A percentile compares a stretch with the other conserved stretches of the same genome.
Conservation (phyloP, 1,140 invertebrate genomes). For the Vanessa atalanta region DNA sequence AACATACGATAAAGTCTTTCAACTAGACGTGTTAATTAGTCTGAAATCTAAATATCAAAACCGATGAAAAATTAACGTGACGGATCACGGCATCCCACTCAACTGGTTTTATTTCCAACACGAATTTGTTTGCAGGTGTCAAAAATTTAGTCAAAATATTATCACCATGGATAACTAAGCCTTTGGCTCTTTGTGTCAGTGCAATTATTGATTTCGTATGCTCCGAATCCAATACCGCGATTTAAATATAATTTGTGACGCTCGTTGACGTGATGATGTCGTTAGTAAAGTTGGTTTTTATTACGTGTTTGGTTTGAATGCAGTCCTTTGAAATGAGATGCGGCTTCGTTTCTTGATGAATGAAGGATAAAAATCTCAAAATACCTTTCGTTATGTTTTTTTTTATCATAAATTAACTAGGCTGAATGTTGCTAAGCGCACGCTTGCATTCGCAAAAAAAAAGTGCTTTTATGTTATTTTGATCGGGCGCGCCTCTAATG, state of each 20-base stretch:
- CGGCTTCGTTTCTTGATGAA: constrained; percentile 39
- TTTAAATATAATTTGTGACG: constrained; percentile 66
- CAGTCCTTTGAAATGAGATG: constrained; percentile 50
- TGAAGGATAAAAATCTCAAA: constrained; percentile 4
- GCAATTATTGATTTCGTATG: constrained; percentile 76
- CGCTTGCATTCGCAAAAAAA: too few relatives aligned
- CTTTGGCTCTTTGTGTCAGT: constrained; percentile 48
- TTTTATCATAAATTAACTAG: not conserved
- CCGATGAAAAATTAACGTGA: constrained; percentile 14
- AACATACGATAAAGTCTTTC: constrained; percentile 9
- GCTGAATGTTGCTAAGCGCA: too few relatives aligned
- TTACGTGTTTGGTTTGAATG: constrained; percentile 61
- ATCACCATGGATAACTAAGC: constrained; percentile 48
- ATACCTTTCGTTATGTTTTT: not conserved
- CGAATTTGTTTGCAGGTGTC: constrained; percentile 55
- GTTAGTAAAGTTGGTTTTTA: constrained; percentile 67
- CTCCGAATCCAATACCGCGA: constrained; percentile 67
- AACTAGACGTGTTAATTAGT: constrained; percentile 12
- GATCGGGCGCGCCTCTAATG: too few relatives aligned
- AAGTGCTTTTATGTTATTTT: too few relatives aligned
- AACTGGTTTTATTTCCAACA: constrained; percentile 31
- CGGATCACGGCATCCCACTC: constrained; percentile 8
- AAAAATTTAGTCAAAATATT: constrained; percentile 54
- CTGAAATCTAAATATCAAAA: constrained; percentile 23
- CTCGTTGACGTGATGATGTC: constrained; percentile 69